phyloP scores from a whole-genome alignment of 1,140 invertebrate species.

The Ruditapes philippinarum region DNA sequence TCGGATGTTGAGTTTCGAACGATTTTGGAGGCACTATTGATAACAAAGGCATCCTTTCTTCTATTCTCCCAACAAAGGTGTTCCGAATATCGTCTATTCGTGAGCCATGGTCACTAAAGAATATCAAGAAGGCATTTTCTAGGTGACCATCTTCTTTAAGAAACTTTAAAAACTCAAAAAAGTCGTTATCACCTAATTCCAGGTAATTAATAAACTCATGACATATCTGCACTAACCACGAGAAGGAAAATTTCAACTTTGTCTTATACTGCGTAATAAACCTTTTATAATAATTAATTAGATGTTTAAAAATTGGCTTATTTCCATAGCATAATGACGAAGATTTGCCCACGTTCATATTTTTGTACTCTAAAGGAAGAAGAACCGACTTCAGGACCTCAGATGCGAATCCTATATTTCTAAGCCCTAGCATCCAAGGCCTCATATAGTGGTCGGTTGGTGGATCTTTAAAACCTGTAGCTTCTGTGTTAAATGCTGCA shows the following conservation, averaged over 20 bases:
- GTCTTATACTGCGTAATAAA: constrained; percentile 63
- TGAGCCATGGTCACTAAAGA: constrained; percentile 97
- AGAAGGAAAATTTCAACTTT: constrained; percentile 53
- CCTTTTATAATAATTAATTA: constrained; percentile 64
- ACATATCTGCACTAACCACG: constrained; percentile 62
- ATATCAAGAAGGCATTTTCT: constrained; percentile 90
- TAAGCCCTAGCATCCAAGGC: constrained; percentile 84
- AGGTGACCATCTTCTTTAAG: constrained; percentile 83
- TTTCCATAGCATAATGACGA: constrained; percentile 67
- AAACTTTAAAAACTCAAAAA: constrained; percentile 81
- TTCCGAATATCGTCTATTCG: constrained; percentile 93
- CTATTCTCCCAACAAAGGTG: constrained; percentile 94
- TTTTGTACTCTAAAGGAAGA: constrained; percentile 44
- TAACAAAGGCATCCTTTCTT: constrained; percentile 95
- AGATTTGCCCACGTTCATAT: constrained; percentile 37
- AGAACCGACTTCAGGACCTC: constrained; percentile 56
- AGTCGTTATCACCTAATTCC: constrained; percentile 66
- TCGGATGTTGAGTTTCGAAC: constrained; percentile 90
- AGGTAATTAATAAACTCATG: constrained; percentile 71
- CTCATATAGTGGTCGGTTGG: constrained; percentile 87
- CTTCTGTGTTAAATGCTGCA: constrained; percentile 87
- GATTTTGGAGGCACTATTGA: constrained; percentile 92
- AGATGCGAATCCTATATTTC: constrained; percentile 72
- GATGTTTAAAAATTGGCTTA: constrained; percentile 62
- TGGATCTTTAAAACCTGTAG: constrained; percentile 85